Evolutionary conservation across 2,113 vertebrate species (phyloP).

Genomic region (Hiodon alosoides): DNA sequence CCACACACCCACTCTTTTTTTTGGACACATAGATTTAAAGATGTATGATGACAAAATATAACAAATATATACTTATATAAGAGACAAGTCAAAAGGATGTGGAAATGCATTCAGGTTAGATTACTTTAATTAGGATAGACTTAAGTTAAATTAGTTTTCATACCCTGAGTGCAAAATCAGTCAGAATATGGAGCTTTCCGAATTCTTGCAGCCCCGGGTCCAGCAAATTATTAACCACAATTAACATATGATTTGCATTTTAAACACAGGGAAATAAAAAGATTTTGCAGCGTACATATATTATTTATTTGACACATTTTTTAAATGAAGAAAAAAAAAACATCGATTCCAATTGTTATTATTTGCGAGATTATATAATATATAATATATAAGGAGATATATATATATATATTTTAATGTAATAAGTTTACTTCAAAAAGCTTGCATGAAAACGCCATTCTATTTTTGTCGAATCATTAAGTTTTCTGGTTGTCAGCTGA

Average conservation of each 20-base stretch:
- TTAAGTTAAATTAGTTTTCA: conserved; percentile 67
- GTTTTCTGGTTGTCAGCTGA: background rate
- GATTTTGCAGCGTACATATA: conserved; percentile 17
- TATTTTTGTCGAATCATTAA: background rate
- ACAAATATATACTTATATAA: conserved; percentile 15
- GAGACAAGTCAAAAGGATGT: conserved; percentile 44
- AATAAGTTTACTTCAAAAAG: too few relatives aligned
- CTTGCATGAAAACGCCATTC: too few relatives aligned
- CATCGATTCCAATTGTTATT: conserved; percentile 1
- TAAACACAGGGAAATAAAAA: conserved; percentile 42
- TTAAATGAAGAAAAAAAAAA: background rate
- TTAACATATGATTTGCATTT: conserved; percentile 65
- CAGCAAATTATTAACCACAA: conserved; percentile 64
- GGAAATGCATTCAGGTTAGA: conserved; percentile 48
- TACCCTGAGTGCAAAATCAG: conserved; percentile 59
- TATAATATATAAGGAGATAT: too few relatives aligned
- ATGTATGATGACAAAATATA: conserved; percentile 6
- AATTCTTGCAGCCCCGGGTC: conserved; percentile 56
- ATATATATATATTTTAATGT: too few relatives aligned
- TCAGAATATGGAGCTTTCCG: conserved; percentile 48
- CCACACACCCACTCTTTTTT: too few relatives aligned
- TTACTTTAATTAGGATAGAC: conserved; percentile 62
- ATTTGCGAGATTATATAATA: background rate
- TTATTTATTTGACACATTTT: conserved; percentile 14
- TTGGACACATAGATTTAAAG: background rate